These are phyloP conservation scores for Quadroppia sp. DNA, from an alignment of 2,888 invertebrate species.

Conservation along the genomic window DNA sequence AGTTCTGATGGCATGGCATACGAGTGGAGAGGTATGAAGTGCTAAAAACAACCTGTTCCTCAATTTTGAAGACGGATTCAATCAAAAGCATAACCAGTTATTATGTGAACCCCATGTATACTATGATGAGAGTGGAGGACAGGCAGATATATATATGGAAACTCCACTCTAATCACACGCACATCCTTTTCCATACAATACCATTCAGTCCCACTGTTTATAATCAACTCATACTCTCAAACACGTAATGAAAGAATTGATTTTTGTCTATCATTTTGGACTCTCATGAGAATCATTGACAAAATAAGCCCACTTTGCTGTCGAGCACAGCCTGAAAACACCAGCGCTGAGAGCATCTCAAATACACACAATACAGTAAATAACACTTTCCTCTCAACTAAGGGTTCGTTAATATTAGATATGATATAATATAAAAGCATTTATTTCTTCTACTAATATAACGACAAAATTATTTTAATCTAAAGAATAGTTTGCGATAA, in stretches of 20 bases:
- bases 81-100: neutral
- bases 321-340: neutral
- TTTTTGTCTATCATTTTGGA: constrained; percentile 21
- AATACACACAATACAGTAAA: neutral
- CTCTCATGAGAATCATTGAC: constrained; percentile 36
- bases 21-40: neutral
- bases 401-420: neutral
- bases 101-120: neutral
- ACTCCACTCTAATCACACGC: constrained; percentile 24
- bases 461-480: neutral
- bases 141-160: neutral
- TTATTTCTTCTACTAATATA: neutral
- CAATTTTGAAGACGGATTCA: neutral
- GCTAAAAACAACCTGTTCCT: constrained; percentile 8
- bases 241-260: constrained; percentile 29
- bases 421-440: no score
- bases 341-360: neutral
- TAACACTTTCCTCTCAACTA: neutral
- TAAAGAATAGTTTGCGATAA: neutral
- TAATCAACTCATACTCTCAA: neutral
- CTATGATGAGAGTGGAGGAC: neutral
- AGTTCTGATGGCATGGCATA: neutral
- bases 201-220: neutral
- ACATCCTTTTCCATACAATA: constrained; percentile 28
- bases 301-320: constrained; percentile 31